Base-by-base conservation (phyloP, 2,797 vertebrate species). In the Rhinichthys osculus region DNA sequence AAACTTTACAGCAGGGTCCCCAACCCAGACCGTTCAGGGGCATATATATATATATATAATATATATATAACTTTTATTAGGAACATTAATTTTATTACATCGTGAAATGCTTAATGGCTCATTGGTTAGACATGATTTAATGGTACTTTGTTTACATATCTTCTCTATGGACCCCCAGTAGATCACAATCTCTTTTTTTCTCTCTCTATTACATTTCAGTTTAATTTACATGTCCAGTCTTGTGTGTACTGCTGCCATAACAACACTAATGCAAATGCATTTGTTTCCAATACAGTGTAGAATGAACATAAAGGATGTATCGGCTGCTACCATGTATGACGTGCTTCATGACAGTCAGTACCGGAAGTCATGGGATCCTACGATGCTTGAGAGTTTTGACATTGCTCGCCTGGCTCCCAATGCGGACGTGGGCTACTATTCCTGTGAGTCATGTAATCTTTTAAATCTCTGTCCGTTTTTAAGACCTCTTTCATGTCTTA, bases 351-450 rank as follows among this genome's bases (percentile, higher is more conserved):
- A 96, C 21, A 67, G 91, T 1, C 5, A 88, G 57, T 96, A 96
- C 88, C 91, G 94, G 2, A 92, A 89, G 84, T 90, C 85, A 2
- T 95, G 95, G 97, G 96, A 97, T 70, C 77, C 90, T 16, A 90
- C 89, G 1, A 91, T 96, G 94, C 27, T 92, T 6, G 94, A 96
- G 44, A 95, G 92, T 3, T 94, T 33, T 21, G 96, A 96, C 91
- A 95, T 97, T 0, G 94, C 94, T 78, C 90, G 89, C 2, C 86
- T 97, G 10, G 91, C 93, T 6, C 85, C 83, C 11, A 95, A 94
- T 0, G 90, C 95, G 13, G 95, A 96, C 42, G 90, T 96, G 74
- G 95, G 96, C 50, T 97, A 96, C 90, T 96, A 93, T 33, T 94
- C 95, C 52, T 95, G 96, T 97, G 88, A 96, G 96, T 70, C 10